Evolutionary conservation across 2,888 invertebrate genomes (phyloP).

Genomic region (Drosophila barbarae): DNA sequence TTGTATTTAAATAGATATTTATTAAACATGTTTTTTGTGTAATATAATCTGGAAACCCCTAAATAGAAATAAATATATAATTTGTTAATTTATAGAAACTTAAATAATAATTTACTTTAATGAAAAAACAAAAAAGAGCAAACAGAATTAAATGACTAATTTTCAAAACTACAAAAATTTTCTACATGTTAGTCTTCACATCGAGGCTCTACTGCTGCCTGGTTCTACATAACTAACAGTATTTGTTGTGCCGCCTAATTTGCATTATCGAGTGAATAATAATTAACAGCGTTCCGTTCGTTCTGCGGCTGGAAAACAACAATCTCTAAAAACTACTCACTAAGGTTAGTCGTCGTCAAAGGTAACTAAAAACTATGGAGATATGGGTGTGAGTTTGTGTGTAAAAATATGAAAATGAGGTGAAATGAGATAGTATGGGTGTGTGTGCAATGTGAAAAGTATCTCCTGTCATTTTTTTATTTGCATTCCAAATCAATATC

Average conservation of each 20-base stretch:
- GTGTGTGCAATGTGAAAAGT: slow-evolving; percentile 7
- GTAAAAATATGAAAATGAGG: slow-evolving; percentile 22
- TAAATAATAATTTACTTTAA: too few species aligned
- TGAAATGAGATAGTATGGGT: slow-evolving; percentile 5
- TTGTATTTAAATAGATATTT: too few species aligned
- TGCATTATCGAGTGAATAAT: slow-evolving; percentile 42
- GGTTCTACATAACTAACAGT: slow-evolving; percentile 43
- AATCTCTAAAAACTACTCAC: slow-evolving; percentile 39
- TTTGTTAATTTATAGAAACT: too few species aligned
- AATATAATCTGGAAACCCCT: too few species aligned
- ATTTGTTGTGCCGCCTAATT: slow-evolving; percentile 47
- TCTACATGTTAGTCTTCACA: background rate
- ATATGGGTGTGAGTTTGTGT: slow-evolving; percentile 1
- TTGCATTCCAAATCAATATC: slow-evolving; percentile 39
- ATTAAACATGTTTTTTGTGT: too few species aligned
- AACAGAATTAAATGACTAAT: too few species aligned
- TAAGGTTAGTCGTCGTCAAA: slow-evolving; percentile 24
- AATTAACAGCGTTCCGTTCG: slow-evolving; percentile 18
- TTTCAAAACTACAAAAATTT: too few species aligned
- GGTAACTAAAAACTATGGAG: slow-evolving; percentile 12
- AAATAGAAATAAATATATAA: too few species aligned
- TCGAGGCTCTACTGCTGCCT: slow-evolving; percentile 13
- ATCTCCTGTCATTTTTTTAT: slow-evolving; percentile 24
- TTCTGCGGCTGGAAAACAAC: slow-evolving; percentile 26
- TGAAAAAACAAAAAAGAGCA: too few species aligned